A percentile compares a stretch with the other conserved stretches of the same genome.
Evolutionary conservation across 2,888 invertebrate species (phyloP).

Genomic region (Cyclophora punctaria): DNA sequence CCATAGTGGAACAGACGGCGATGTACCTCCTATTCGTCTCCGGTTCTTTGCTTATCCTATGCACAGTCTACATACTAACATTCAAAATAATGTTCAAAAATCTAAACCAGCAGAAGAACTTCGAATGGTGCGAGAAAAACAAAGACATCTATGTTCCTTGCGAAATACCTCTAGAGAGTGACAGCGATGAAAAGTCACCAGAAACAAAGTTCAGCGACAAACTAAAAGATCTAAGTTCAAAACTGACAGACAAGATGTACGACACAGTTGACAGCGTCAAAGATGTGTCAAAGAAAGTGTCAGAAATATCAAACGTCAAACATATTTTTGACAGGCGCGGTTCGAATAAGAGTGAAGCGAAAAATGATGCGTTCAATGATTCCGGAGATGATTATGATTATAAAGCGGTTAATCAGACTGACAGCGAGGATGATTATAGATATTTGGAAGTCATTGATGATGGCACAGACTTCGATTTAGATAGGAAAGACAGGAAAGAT

Average conservation of each 20-base stretch:
- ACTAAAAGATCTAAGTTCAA: constrained; percentile 44
- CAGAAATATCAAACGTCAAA: constrained; percentile 36
- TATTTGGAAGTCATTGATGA: constrained; percentile 66
- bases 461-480: constrained; percentile 45
- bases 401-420: constrained; percentile 38
- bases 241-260: constrained; percentile 48
- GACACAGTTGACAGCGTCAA: constrained; percentile 51
- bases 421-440: constrained; percentile 53
- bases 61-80: constrained; percentile 60
- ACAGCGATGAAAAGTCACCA: constrained; percentile 35
- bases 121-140: constrained; percentile 31
- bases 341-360: constrained; percentile 37
- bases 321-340: constrained; percentile 41
- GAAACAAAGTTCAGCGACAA: constrained; percentile 35
- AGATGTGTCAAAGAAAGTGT: constrained; percentile 28
- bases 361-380: constrained; percentile 30
- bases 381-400: constrained; percentile 27
- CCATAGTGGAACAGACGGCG: constrained; percentile 73
- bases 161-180: constrained; percentile 52
- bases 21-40: constrained; percentile 75
- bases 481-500: constrained; percentile 1
- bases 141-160: constrained; percentile 53
- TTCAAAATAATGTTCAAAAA: constrained; percentile 63
- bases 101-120: constrained; percentile 36
- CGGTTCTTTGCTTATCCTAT: constrained; percentile 64